Percentiles rank a stretch among this genome's conserved stretches.
phyloP scores from a whole-genome alignment of 2,113 vertebrate genomes.

The Chaetops frenatus region DNA sequence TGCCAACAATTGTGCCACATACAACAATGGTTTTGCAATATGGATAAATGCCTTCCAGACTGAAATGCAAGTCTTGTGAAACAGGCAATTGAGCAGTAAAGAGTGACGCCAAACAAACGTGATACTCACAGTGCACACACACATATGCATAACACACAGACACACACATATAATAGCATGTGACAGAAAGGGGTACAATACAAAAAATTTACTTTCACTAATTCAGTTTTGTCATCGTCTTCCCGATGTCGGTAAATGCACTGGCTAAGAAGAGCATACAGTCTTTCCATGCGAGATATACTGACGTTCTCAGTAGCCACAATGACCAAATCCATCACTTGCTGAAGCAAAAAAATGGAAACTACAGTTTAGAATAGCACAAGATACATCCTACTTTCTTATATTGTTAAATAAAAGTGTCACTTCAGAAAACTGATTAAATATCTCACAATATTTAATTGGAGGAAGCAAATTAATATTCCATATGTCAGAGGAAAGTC shows the following conservation, averaged over 20 bases:
- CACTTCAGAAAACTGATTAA: not conserved
- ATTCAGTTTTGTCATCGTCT: conserved; percentile 81
- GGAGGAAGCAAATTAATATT: not conserved
- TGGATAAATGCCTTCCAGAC: not conserved
- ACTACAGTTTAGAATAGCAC: not conserved
- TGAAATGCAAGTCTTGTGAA: not conserved
- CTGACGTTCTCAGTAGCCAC: conserved; percentile 71
- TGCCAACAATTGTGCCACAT: not conserved
- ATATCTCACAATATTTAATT: not conserved
- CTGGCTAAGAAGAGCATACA: conserved; percentile 83
- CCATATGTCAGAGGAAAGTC: not conserved
- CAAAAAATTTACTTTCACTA: conserved; percentile 74
- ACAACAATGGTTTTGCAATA: not conserved
- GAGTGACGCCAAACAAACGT: not conserved
- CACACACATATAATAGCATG: not conserved
- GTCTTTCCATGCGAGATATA: conserved; percentile 84
- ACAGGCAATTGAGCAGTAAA: not conserved
- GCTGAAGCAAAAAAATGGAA: conserved; percentile 56
- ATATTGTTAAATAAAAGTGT: not conserved
- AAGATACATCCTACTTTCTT: not conserved
- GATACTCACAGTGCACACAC: not conserved
- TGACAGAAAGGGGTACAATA: not conserved
- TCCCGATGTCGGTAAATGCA: conserved; percentile 62
- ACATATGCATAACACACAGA: not conserved
- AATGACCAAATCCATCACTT: conserved; percentile 72